Base-by-base conservation (phyloP, 2,797 vertebrate genomes). In the Mallotus villosus region DNA sequence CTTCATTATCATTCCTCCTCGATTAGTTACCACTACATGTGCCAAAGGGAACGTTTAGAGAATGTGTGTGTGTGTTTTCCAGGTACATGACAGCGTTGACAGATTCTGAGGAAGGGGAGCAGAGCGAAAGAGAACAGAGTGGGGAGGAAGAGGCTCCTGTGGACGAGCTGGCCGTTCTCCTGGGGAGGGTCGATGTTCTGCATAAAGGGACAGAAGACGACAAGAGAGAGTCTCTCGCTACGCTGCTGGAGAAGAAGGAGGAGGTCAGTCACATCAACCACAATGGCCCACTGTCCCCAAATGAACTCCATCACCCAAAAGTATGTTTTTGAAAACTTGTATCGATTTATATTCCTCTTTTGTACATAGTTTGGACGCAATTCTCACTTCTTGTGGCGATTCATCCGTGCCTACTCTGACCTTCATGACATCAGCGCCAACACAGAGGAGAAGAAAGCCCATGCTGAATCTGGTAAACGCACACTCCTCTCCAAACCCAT, bases 51-150 rank as follows among this genome's bases (percentile, higher is more conserved):
- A 46, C 41, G 9, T 46, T 46, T 46, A 12, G 2, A 46, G 9
- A 4, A 14, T 3, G 53, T 14, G 9, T 73, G 9, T 73, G 63
- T 74, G 0, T 74, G 78, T 37, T 75, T 91, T 90, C 79, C 87
- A 99, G 97, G 83, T 99, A 99, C 70, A 93, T 98, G 59, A 99
- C 97, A 0, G 97, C 97, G 71, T 89, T 95, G 78, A 96, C 95
- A 0, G 95, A 97, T 86, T 94, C 93, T 0, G 94, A 95, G 25
- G 93, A 94, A 22, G 93, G 92, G 9, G 89, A 91, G 77, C 60
- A 60, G 46, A 77, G 78, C 24, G 84, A 89, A 17, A 71, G 63
- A 19, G 64, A 85, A 53, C 82, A 82, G 61, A 74, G 58, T 2
- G 72, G 78, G 2, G 85, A 91, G 79, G 90, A 90, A 19, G 87